Evolutionary conservation across 2,113 vertebrate genomes (phyloP), one percentile per base, ranked within the genome.

Genomic region (Oxygymnocypris stewartii): DNA sequence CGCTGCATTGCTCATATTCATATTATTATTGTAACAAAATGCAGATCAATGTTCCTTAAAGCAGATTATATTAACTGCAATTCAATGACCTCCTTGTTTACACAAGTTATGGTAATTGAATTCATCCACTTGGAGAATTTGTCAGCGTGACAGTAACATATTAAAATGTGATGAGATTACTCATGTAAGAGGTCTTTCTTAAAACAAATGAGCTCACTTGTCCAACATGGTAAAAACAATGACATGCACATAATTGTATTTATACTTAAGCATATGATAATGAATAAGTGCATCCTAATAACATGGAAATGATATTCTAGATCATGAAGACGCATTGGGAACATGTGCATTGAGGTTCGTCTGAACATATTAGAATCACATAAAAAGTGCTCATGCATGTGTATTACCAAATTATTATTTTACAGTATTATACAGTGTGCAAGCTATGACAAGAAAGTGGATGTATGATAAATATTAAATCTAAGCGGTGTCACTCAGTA

Each of bases 151-250:
- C 88, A 88, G 59, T 89, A 87, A 89, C 84, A 84, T 87, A 87
- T 89, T 87, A 88, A 89, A 88, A 89, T 89, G 71, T 81, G 82
- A 84, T 86, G 84, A 87, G 87, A 84, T 88, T 87, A 44, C 73
- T 79, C 63, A 54, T 87, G 57, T 47, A 73, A 77, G 82, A 61
- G 84, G 65, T 88, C 87, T 31, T 85, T 86, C 88, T 81, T 86
- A 75, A 87, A 89, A 89, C 79, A 88, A 91, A 91, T 84, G 59
- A 79, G 86, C 83, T 75, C 71, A 44, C 44, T 89, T 87, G 85
- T 85, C 82, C 75, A 40, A 75, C 85, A 74, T 65, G 80, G 86
- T 79, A 65, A 88, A 82, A 81, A 69, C 82, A 81, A 88, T 89
- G 86, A 78, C 88, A 79, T 76, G 85, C 71, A 82, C 89, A 78